Percentiles rank a stretch among this genome's conserved stretches.
Conservation (phyloP, 2,113 vertebrate genomes). For the Delphinapterus leucas region DNA sequence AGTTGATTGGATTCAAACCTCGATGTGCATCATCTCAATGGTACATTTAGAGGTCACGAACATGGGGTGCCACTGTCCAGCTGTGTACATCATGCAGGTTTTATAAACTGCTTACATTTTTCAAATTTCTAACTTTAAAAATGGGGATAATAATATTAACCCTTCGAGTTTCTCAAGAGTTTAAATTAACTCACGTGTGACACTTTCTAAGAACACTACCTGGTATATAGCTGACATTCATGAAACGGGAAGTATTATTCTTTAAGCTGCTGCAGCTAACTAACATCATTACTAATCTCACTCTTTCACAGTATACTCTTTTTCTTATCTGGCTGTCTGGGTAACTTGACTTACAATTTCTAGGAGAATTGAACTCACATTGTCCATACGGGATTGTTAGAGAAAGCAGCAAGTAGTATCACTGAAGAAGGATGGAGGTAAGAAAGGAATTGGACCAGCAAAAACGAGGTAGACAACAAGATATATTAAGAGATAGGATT, state of each 20-base stretch:
- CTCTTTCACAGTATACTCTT: background rate
- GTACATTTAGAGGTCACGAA: background rate
- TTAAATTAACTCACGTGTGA: background rate
- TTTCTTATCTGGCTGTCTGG: background rate
- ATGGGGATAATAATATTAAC: background rate
- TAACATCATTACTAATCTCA: background rate
- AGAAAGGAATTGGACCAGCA: background rate
- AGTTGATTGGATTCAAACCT: background rate
- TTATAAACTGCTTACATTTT: background rate
- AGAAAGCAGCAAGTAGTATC: background rate
- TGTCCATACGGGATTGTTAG: background rate
- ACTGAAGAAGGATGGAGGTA: background rate
- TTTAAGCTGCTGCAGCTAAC: background rate
- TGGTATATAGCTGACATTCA: background rate
- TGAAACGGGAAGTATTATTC: background rate
- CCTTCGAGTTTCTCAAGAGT: background rate
- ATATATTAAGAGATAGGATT: background rate
- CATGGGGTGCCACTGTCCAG: background rate
- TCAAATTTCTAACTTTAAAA: background rate
- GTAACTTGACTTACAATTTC: background rate
- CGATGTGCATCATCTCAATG: too few species aligned
- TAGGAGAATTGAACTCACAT: background rate
- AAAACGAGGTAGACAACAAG: background rate
- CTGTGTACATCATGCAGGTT: background rate
- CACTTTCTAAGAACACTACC: background rate